phyloP scores from a whole-genome alignment of 2,888 invertebrate genomes.

The Rhynchonema sp. region DNA sequence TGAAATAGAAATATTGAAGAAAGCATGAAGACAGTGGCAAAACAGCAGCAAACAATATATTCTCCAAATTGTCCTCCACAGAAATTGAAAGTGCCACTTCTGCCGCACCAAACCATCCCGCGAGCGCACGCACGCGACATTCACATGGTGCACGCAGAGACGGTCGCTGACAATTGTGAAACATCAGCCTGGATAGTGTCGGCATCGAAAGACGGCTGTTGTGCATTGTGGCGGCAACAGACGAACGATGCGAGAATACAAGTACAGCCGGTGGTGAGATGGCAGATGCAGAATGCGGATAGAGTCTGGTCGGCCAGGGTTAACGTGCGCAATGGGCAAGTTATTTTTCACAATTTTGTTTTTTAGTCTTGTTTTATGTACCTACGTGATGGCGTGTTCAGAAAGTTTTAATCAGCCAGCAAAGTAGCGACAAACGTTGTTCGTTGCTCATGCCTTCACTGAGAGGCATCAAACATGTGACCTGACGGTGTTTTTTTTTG shows the following conservation, averaged over 20 bases:
- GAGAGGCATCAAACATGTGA: neutral
- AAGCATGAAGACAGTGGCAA: neutral
- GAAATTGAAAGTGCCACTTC: neutral
- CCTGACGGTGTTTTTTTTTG: neutral
- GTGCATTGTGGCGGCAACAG: neutral
- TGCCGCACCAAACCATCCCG: neutral
- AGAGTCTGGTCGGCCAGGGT: neutral
- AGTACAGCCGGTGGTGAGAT: too few species aligned
- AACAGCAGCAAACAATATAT: neutral
- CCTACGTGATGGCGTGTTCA: too few species aligned
- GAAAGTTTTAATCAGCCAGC: too few species aligned
- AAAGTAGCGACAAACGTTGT: neutral
- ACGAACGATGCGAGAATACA: neutral
- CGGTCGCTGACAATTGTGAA: too few species aligned
- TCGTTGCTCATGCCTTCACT: neutral
- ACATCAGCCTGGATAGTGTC: too few species aligned
- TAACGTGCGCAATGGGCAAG: neutral
- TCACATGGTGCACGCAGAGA: neutral
- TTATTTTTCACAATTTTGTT: neutral
- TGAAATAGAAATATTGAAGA: neutral
- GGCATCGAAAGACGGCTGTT: neutral
- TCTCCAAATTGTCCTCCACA: neutral
- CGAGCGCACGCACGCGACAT: neutral
- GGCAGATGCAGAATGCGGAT: neutral
- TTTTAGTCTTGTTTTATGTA: neutral